Conservation (phyloP, 2,797 vertebrate species). For the Gobionotothen gibberifrons region DNA sequence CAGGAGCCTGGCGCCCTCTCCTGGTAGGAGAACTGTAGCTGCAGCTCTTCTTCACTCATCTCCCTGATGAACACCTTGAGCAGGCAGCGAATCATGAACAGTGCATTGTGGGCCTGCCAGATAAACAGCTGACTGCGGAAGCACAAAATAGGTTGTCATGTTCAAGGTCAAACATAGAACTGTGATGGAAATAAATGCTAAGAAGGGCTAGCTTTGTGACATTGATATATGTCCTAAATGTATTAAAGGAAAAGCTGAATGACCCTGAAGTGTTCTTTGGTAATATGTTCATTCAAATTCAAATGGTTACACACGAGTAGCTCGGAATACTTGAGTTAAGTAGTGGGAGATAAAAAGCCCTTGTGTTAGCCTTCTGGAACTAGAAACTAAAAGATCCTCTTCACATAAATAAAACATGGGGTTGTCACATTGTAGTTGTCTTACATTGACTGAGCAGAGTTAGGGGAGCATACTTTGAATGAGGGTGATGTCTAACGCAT, state of each 20-base stretch:
- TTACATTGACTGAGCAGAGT: neutral
- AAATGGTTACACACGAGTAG: neutral
- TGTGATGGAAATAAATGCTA: neutral
- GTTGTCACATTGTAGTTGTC: neutral
- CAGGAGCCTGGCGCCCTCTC: conserved; percentile 89
- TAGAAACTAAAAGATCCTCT: neutral
- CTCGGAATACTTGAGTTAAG: neutral
- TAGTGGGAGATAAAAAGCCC: neutral
- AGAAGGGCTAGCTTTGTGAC: neutral
- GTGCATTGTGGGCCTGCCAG: conserved; percentile 98
- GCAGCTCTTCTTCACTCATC: conserved; percentile 93
- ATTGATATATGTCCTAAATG: conserved; percentile 11
- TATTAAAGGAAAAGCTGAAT: conserved; percentile 9
- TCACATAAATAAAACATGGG: neutral
- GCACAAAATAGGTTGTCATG: conserved; percentile 37
- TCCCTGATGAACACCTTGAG: conserved; percentile 95
- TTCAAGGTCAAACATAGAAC: conserved; percentile 15
- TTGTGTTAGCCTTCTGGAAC: neutral
- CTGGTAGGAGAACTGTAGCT: conserved; percentile 92
- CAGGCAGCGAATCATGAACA: conserved; percentile 96
- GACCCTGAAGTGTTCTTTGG: neutral
- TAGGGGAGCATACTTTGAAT: neutral
- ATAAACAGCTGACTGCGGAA: conserved; percentile 95
- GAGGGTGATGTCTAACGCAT: neutral
- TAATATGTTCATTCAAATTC: neutral